Percentiles rank a stretch among this genome's conserved stretches.
Evolutionary conservation across 2,797 vertebrate genomes (phyloP).

Genomic region (Lycodopsis pacificus): DNA sequence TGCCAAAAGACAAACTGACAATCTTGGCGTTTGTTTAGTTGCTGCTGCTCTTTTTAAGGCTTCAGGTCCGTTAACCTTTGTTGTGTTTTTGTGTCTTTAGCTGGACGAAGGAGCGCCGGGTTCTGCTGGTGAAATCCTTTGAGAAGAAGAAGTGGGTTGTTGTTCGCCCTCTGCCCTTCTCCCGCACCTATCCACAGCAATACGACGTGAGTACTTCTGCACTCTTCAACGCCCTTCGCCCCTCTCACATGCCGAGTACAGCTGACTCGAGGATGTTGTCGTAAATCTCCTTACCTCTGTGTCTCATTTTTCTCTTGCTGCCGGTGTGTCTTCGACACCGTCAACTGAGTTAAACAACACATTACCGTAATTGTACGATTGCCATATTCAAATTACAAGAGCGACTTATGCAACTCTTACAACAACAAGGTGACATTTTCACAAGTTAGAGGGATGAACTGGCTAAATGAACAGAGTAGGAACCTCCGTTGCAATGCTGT

Average conservation of each 20-base stretch:
- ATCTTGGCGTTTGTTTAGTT: not conserved
- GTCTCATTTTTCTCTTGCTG: not conserved
- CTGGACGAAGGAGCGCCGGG: slow-evolving; percentile 97
- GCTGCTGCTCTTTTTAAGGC: not conserved
- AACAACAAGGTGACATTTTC: not conserved
- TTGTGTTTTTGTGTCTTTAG: slow-evolving; percentile 70
- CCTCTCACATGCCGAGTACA: slow-evolving; percentile 36
- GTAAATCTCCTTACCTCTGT: not conserved
- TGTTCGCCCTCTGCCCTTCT: slow-evolving; percentile 94
- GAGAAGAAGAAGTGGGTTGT: slow-evolving; percentile 99
- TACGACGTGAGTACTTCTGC: slow-evolving; percentile 90
- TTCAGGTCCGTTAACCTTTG: not conserved
- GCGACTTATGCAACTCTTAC: not conserved
- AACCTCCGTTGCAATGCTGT: not conserved
- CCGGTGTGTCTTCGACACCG: not conserved
- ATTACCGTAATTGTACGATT: not conserved
- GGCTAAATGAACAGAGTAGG: not conserved
- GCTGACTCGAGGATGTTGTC: slow-evolving; percentile 30
- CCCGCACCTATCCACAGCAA: slow-evolving; percentile 96
- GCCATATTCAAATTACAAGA: not conserved
- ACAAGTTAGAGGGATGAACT: not conserved
- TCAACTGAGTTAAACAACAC: not conserved
- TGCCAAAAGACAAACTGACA: not conserved
- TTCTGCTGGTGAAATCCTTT: slow-evolving; percentile 96
- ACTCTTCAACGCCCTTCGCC: not conserved